Conservation (phyloP, 2,797 vertebrate species). For the Chiloscyllium punctatum region DNA sequence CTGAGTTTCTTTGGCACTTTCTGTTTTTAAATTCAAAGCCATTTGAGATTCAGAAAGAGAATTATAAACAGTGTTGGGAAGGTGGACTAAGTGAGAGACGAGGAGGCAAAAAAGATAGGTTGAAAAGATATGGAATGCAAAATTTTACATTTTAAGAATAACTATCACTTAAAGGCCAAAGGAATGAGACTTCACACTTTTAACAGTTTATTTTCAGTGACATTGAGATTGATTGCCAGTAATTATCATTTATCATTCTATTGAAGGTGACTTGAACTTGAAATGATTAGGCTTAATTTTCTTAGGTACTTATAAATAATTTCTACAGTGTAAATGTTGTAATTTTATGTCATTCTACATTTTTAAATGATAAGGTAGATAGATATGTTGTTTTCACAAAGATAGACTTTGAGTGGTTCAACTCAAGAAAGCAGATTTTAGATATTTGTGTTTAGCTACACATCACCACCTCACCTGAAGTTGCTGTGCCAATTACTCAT, state of each 20-base stretch:
- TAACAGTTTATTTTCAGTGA: not conserved
- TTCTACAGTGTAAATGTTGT: not conserved
- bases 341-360: not conserved
- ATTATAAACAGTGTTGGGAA: not conserved
- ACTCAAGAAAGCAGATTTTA: not conserved
- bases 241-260: not conserved
- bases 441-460: not conserved
- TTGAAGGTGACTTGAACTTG: not conserved
- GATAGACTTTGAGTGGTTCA: not conserved
- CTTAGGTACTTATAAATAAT: not conserved
- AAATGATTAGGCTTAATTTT: not conserved
- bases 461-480: not conserved
- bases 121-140: not conserved
- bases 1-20: no score
- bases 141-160: not conserved
- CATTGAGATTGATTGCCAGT: no score
- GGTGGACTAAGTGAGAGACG: not conserved
- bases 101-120: not conserved
- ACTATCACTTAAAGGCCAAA: not conserved
- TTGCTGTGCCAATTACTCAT: not conserved
- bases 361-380: not conserved
- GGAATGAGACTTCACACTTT: not conserved
- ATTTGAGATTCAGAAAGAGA: not conserved
- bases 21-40: not conserved
- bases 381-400: not conserved